Base-by-base conservation (phyloP, 2,113 vertebrate species). In the Acrocephalus kingi region DNA sequence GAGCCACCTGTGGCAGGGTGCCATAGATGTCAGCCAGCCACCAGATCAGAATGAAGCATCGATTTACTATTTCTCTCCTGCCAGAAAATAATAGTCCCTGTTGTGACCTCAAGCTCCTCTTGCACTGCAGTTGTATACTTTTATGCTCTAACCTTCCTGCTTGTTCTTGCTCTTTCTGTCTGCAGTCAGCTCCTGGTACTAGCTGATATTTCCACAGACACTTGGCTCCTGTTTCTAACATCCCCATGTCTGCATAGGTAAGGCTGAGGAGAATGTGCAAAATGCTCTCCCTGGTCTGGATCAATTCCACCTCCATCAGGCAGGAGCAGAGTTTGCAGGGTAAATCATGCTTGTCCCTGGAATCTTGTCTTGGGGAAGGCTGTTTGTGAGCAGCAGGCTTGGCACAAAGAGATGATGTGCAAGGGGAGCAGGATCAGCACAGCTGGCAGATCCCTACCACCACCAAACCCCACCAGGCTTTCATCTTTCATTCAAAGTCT, bases 271-370 rank as follows among this genome's bases (percentile, higher is more conserved):
- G 49, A 37, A 25, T 4, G 28, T 6, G 4, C 20, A 85, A 30
- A 35, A 31, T 41, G 12, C 55, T 67, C 9, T 58, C 27, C 17
- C 22, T 71, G 24, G 25, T 78, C 48, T 21, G 30, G 64, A 33
- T 18, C 13, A 2, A 24, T 31, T 24, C 25, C 25, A 23, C 31
- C 49, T 71, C 48, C n/a, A 54, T 7, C 25, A 76, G 33, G 39
- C 7, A 16, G 35, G 46, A 93, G 19, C 30, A 19, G 31, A 3
- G n/a, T 37, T 66, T 78, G 55, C 43, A 74, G 43, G 15, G 4
- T 9, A 28, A 81, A 14, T n/a, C 1, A 0, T 15, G n/a, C 23
- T 61, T 0, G 0, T 45, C 16, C 15, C 5, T 10, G 8, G 18
- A 45, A 1, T 5, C 30, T 43, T 17, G 45, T 43, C 51, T 20